Evolutionary conservation across 2,797 vertebrate species (phyloP).

Genomic region (Coluber constrictor): DNA sequence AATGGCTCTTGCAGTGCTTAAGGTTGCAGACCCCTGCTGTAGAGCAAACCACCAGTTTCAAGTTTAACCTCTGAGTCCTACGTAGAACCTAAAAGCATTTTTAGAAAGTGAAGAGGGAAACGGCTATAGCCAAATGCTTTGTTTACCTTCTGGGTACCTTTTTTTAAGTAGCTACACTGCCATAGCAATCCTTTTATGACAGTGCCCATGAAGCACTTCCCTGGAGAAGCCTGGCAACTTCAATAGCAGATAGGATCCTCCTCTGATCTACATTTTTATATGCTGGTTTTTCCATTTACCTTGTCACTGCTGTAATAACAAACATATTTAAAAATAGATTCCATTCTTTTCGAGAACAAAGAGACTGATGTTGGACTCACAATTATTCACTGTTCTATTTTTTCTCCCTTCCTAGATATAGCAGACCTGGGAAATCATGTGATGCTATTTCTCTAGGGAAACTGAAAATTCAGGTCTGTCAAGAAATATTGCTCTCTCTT

Average conservation of each 20-base stretch:
- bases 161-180: background rate
- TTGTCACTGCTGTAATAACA: conserved; percentile 8
- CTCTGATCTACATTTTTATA: conserved; percentile 44
- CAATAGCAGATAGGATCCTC: conserved; percentile 42
- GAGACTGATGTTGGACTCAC: background rate
- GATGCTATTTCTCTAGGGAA: conserved; percentile 55
- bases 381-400: background rate
- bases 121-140: background rate
- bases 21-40: background rate
- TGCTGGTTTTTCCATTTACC: conserved; percentile 13
- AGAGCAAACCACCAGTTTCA: background rate
- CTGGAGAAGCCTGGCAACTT: background rate
- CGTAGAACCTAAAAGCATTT: background rate
- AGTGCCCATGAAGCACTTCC: background rate
- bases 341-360: background rate
- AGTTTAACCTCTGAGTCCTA: background rate
- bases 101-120: background rate
- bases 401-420: background rate
- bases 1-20: too few species aligned
- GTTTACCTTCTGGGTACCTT: background rate
- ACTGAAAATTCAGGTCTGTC: conserved; percentile 59
- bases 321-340: conserved; percentile 13
- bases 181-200: background rate
- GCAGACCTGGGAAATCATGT: conserved; percentile 52
- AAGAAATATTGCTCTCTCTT: conserved; percentile 52